Percentiles rank a stretch among this genome's conserved stretches.
phyloP scores from a whole-genome alignment of 2,888 invertebrate genomes.

The Chrysodeixis includens region DNA sequence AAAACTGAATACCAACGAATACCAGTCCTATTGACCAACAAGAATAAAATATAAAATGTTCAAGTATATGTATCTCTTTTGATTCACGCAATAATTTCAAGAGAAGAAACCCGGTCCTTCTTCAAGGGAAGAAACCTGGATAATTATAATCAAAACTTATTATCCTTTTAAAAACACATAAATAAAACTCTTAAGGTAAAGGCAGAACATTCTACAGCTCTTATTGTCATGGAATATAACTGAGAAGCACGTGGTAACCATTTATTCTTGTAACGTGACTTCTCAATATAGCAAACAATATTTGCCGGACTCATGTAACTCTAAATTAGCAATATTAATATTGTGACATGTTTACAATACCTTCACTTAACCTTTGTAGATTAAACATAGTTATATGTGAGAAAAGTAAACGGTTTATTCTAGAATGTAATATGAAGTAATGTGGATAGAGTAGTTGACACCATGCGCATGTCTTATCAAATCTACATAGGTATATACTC shows the following conservation, averaged over 20 bases:
- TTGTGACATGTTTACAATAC: constrained; percentile 10
- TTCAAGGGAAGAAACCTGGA: too few species aligned
- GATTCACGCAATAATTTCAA: too few species aligned
- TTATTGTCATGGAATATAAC: constrained; percentile 42
- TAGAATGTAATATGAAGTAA: not conserved
- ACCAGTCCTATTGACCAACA: too few species aligned
- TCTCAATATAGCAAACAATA: constrained; percentile 35
- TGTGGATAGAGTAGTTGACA: not conserved
- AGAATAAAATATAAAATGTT: too few species aligned
- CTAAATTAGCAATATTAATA: constrained; percentile 21
- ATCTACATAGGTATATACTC: too few species aligned
- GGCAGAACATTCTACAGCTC: not conserved
- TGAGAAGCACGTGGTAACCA: constrained; percentile 41
- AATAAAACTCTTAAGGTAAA: too few species aligned
- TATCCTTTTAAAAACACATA: too few species aligned
- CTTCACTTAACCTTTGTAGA: constrained; percentile 12
- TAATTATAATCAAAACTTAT: too few species aligned
- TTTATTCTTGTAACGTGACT: constrained; percentile 45
- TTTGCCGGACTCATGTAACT: constrained; percentile 19
- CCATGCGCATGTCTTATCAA: too few species aligned
- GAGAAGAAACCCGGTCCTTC: too few species aligned
- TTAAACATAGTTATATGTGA: not conserved
- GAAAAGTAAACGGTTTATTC: not conserved
- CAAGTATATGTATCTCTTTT: not conserved
- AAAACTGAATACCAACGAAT: too few species aligned